Conservation (phyloP, 2,113 vertebrate species). For the Petroica traversi region DNA sequence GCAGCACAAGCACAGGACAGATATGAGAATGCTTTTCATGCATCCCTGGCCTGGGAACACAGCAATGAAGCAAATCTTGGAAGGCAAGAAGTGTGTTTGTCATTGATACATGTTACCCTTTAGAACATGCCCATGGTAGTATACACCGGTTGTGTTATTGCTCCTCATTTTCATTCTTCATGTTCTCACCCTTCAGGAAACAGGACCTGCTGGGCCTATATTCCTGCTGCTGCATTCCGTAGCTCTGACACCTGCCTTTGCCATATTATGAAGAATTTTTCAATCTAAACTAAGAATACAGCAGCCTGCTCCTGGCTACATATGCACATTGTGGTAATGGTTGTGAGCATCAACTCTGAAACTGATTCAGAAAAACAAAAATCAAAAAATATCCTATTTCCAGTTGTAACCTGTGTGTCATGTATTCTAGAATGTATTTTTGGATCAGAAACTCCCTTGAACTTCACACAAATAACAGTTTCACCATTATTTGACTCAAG, state of each 20-base stretch:
- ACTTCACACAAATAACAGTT: background rate
- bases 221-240: background rate
- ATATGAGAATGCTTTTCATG: background rate
- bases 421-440: background rate
- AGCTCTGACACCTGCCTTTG: background rate
- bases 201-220: background rate
- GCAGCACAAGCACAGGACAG: no score
- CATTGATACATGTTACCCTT: background rate
- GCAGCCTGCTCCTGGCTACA: background rate
- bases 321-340: background rate
- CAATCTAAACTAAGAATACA: background rate
- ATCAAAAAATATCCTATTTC: background rate
- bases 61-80: background rate
- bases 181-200: background rate
- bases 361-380: background rate
- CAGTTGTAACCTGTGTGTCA: background rate
- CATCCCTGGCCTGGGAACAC: background rate
- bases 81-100: background rate
- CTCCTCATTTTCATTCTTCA: background rate
- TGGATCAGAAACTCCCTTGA: background rate
- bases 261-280: background rate
- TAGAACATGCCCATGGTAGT: background rate
- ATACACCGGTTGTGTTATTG: background rate
- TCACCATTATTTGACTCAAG: background rate
- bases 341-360: background rate